phyloP scores from a whole-genome alignment of 2,888 invertebrate species.

The Coelinius sp. region DNA sequence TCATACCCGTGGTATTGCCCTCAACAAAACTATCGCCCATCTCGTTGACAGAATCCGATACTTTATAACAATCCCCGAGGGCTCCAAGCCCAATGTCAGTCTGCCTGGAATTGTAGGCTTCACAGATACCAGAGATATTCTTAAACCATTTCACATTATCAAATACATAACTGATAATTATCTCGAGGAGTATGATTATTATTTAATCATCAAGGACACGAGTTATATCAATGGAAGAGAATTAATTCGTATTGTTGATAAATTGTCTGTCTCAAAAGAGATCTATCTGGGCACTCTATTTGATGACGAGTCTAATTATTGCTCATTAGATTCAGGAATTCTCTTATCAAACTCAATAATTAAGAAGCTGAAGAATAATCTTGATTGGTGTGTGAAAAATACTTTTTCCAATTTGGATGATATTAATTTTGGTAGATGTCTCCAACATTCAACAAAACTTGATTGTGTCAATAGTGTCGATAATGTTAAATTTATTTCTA shows the following conservation, averaged over 20 bases:
- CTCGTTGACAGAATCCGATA: constrained; percentile 87
- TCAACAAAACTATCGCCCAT: constrained; percentile 91
- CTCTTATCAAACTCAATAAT: constrained; percentile 90
- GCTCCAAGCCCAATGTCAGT: constrained; percentile 72
- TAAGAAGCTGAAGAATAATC: constrained; percentile 80
- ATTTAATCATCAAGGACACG: constrained; percentile 88
- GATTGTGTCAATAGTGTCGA: constrained; percentile 76
- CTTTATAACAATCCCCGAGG: constrained; percentile 77
- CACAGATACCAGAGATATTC: constrained; percentile 82
- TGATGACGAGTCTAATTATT: constrained; percentile 75
- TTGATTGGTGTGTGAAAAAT: constrained; percentile 93
- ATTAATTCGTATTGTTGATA: constrained; percentile 80
- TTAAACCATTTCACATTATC: constrained; percentile 88
- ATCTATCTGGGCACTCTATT: constrained; percentile 84
- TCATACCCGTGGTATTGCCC: constrained; percentile 81
- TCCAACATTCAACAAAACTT: constrained; percentile 79
- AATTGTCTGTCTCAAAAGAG: constrained; percentile 86
- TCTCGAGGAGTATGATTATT: constrained; percentile 92
- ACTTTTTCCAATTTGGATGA: constrained; percentile 86
- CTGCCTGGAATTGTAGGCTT: constrained; percentile 87
- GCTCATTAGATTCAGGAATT: constrained; percentile 86
- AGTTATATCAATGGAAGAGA: constrained; percentile 88
- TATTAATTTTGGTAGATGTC: constrained; percentile 91
- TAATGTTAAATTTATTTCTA: constrained; percentile 64
- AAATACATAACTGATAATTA: constrained; percentile 93